phyloP scores from a whole-genome alignment of 2,113 vertebrate genomes.

The Candoia aspera region DNA sequence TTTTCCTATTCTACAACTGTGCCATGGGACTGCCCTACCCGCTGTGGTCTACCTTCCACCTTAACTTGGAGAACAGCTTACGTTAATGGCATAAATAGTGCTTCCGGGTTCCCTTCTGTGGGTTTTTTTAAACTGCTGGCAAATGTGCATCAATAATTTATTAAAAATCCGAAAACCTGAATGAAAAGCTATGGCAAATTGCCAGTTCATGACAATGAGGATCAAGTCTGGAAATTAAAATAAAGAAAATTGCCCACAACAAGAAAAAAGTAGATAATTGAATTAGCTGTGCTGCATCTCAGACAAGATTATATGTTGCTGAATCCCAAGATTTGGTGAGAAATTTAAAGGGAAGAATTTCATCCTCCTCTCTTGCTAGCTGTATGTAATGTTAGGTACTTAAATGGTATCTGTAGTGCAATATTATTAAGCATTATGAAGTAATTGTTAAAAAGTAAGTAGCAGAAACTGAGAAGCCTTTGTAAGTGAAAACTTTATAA shows the following conservation, averaged over 20 bases:
- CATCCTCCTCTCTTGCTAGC: neutral
- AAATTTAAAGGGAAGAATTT: neutral
- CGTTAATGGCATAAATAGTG: neutral
- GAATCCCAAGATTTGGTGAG: neutral
- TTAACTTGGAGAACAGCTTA: neutral
- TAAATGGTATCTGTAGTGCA: neutral
- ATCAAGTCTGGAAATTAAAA: neutral
- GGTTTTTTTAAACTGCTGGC: neutral
- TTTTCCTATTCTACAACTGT: neutral
- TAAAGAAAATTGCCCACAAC: neutral
- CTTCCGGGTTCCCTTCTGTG: neutral
- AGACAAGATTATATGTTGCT: neutral
- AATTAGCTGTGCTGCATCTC: neutral
- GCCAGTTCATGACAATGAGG: too few relatives aligned
- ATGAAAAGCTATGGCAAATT: too few relatives aligned
- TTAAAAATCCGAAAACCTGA: neutral
- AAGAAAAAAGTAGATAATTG: neutral
- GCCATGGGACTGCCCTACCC: neutral
- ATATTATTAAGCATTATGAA: too few relatives aligned
- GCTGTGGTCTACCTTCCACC: neutral
- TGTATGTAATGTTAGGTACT: neutral
- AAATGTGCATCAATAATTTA: too few relatives aligned
- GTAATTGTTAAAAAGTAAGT: too few relatives aligned
- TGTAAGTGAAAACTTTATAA: neutral
- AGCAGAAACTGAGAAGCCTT: neutral